phyloP scores from a whole-genome alignment of 2,888 invertebrate species.

The Phytoseiulus persimilis region DNA sequence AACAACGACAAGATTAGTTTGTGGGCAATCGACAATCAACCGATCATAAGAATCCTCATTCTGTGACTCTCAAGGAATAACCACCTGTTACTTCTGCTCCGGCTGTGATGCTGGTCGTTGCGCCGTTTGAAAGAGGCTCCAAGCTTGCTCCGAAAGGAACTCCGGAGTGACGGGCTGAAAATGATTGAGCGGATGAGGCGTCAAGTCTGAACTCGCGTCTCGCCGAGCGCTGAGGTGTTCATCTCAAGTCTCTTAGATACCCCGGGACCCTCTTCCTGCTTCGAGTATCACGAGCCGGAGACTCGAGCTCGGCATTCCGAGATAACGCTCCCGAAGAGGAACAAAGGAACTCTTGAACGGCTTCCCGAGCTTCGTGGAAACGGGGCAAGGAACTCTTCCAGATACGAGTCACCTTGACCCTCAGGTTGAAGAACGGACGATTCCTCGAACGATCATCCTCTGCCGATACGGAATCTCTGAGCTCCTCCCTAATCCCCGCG shows the following conservation, averaged over 20 bases:
- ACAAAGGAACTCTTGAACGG: background rate
- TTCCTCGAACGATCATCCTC: too few relatives aligned
- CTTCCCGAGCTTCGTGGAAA: background rate
- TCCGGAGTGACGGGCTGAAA: constrained; percentile 17
- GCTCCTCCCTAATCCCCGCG: too few relatives aligned
- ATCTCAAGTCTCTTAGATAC: background rate
- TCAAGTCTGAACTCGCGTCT: background rate
- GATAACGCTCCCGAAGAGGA: background rate
- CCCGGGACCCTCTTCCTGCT: background rate
- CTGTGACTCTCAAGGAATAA: background rate
- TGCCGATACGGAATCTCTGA: too few relatives aligned
- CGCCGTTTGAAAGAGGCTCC: constrained; percentile 44
- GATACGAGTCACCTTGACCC: too few relatives aligned
- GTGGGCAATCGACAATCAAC: too few relatives aligned
- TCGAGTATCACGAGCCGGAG: background rate
- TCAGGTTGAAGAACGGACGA: too few relatives aligned
- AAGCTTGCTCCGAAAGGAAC: constrained; percentile 41
- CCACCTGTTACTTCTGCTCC: constrained; percentile 43
- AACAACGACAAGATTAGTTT: too few relatives aligned
- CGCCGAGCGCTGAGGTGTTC: background rate
- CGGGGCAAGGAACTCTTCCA: background rate
- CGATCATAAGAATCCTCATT: too few relatives aligned
- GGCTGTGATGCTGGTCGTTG: constrained; percentile 40
- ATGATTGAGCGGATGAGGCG: too few relatives aligned
- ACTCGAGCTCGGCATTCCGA: background rate